Evolutionary conservation across 2,888 invertebrate genomes (phyloP), one percentile per base, ranked within the genome.

Genomic region (Tipula vernalis): DNA sequence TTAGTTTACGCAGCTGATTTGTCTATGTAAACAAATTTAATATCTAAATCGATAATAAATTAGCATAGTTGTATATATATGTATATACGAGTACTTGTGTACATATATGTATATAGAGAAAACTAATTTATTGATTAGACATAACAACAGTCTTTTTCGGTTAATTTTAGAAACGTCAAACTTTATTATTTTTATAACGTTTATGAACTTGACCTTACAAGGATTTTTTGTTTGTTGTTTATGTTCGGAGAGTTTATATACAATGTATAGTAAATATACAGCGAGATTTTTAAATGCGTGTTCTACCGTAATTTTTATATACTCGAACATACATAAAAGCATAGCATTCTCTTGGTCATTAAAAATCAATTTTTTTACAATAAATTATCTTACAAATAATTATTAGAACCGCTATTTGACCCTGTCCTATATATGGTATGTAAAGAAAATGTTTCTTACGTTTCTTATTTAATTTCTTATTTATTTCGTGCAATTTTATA

Each of bases 341-440:
- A 57, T 57, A 28, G 28, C 28, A 57, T 57, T 57, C 15, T 57
- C 18, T 57, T 18, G 15, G 28, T 71, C 71, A 28, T 71, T 71
- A 28, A 71, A 71, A 71, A 71, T 71, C 71, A 71, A 28, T 71
- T 71, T 28, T 71, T 71, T 28, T 10, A 28, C 28, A 18, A 28
- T 18, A 71, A 71, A 71, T 71, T 71, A 71, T 71, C 71, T 28
- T 18, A 71, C 28, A 71, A 71, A 71, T 28, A 10, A 71, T 71
- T 71, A 71, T 71, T 71, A 71, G 71, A 71, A 71, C 71, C 71
- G 71, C 71, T 71, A 71, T 71, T 71, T 71, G 71, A 71, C 71
- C 71, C 71, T 71, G 71, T 71, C 28, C 71, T 71, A 71, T 71
- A 71, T 10, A 71, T 71, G 51, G 71, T 51, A 71, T 71, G 28